phyloP scores from a whole-genome alignment of 2,888 invertebrate species.

The Parnassius mnemosyne region DNA sequence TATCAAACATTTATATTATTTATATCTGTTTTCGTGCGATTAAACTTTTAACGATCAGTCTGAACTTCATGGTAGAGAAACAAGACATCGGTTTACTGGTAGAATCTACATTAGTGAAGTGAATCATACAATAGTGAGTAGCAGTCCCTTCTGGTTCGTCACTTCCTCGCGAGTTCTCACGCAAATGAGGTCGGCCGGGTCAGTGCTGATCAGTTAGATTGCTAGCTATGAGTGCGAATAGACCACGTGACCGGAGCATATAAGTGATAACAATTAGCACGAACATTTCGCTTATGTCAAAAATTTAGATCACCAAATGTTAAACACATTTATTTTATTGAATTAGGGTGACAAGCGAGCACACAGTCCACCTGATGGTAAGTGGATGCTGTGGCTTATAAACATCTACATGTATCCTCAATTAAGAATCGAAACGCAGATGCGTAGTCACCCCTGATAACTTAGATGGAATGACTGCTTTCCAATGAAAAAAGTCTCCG shows the following conservation, averaged over 20 bases:
- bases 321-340: too few species aligned
- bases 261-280: slow-evolving; percentile 25
- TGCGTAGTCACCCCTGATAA: too few species aligned
- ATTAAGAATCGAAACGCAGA: too few species aligned
- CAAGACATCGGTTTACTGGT: slow-evolving; percentile 3
- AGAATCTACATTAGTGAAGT: slow-evolving; percentile 1
- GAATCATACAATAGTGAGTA: slow-evolving; percentile 14
- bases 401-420: too few species aligned
- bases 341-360: too few species aligned
- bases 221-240: slow-evolving; percentile 11
- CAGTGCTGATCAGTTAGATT: slow-evolving; percentile 19
- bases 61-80: slow-evolving; percentile 1
- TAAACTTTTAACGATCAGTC: not conserved
- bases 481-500: too few species aligned
- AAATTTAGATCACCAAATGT: not conserved
- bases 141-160: slow-evolving; percentile 12
- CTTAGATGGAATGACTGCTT: too few species aligned
- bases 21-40: too few species aligned
- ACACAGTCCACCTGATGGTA: too few species aligned
- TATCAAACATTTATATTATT: too few species aligned
- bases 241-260: slow-evolving; percentile 18
- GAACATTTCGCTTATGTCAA: slow-evolving; percentile 16
- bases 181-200: slow-evolving; percentile 24
- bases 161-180: slow-evolving; percentile 21
- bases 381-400: too few species aligned